phyloP scores from a whole-genome alignment of 1,140 invertebrate species.

The Drosophila nigromelanica region DNA sequence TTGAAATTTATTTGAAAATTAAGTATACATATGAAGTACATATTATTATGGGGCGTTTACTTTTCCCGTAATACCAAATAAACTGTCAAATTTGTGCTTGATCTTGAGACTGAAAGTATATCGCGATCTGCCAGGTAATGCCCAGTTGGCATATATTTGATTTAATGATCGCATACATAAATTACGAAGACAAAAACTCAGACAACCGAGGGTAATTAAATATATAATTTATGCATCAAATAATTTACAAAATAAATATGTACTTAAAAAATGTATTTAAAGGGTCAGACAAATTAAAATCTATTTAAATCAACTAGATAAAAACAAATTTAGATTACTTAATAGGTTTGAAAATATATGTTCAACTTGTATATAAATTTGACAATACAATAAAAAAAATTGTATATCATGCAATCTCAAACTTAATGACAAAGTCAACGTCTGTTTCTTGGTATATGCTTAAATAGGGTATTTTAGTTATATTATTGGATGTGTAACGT shows the following conservation, averaged over 20 bases:
- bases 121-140: constrained; percentile 5
- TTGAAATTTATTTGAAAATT: not conserved
- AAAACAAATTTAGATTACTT: no score
- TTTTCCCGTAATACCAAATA: constrained; percentile 1
- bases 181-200: constrained; percentile 5
- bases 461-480: constrained; percentile 1
- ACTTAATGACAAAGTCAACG: constrained; percentile 21
- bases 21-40: not conserved
- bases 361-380: no score
- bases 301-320: no score
- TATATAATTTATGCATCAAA: constrained; percentile 22
- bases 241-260: constrained; percentile 14
- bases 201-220: constrained; percentile 27
- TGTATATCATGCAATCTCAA: constrained; percentile 26
- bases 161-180: constrained; percentile 8
- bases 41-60: not conserved
- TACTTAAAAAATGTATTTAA: not conserved
- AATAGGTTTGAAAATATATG: no score
- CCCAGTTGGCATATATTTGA: not conserved
- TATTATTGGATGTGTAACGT: not conserved
- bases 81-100: constrained; percentile 10
- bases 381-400: no score
- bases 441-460: constrained; percentile 1
- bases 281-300: constrained; percentile 10
- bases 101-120: not conserved